Base-by-base conservation (phyloP, 2,888 invertebrate genomes). In the Cecidostiba fungosa region DNA sequence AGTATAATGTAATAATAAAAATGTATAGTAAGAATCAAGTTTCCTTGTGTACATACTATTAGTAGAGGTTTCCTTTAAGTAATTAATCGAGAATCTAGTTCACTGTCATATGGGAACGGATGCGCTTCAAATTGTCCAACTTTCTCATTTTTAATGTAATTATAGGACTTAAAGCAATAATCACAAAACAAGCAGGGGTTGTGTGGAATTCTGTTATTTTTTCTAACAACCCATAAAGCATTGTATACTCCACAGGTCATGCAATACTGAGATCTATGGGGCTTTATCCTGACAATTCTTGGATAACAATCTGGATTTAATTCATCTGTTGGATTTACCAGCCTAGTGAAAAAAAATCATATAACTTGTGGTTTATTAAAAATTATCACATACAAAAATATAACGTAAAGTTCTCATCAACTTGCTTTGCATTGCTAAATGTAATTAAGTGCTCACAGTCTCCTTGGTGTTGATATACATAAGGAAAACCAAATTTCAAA, bases 381-480 rank as follows among this genome's bases (percentile, higher is more conserved):
- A n/a, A n/a, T n/a, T n/a, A n/a, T n/a, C n/a, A n/a, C n/a, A n/a
- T n/a, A n/a, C 16, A n/a, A 54, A 54, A 19, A n/a, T n/a, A n/a
- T n/a, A n/a, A 19, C 19, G 16, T 16, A n/a, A 23, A 23, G 23
- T 23, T 19, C 23, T 59, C 10, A 23, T 23, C 3, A 59, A 59
- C 59, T 59, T 23, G 23, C 59, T 10, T 59, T 59, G 97, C 94
- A 92, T 97, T 97, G 0, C 96, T 96, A 92, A 99, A 96, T 0
- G 96, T 94, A 90, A 99, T 95, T 2, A 98, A 92, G 93, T 99
- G 99, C 93, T 99, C 98, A 94, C 99, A 99, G 91, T 96, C 95
- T 12, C 98, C 98, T 93, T 98, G 97, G 94, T 99, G 99, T 86
- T 97, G 95, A 94, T 97, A 99, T 0, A 99, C 95, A 95, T 96